Conservation (phyloP, 2,113 vertebrate species). For the Morphnarchus princeps region DNA sequence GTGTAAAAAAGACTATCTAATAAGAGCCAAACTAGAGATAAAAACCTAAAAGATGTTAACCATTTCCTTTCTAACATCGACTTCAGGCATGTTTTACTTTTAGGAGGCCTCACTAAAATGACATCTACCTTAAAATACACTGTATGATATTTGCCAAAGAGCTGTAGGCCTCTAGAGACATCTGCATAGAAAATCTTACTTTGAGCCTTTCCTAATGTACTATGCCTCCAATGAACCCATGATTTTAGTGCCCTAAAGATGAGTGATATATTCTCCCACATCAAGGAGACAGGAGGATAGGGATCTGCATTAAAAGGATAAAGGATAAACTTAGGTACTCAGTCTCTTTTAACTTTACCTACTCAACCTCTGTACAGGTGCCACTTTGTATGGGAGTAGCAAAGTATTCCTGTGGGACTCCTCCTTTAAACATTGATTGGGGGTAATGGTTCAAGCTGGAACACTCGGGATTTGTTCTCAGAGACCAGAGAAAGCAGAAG, state of each 20-base stretch:
- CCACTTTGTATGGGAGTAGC: not conserved
- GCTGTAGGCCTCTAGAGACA: not conserved
- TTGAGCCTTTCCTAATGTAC: not conserved
- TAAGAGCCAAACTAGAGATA: not conserved
- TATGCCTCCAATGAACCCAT: not conserved
- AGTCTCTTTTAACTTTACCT: not conserved
- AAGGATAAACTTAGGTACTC: not conserved
- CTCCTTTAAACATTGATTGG: not conserved
- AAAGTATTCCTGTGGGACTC: not conserved
- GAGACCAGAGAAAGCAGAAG: not conserved
- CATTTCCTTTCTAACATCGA: not conserved
- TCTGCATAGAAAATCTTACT: not conserved
- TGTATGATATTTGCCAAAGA: not conserved
- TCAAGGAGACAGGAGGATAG: not conserved
- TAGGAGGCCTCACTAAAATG: not conserved
- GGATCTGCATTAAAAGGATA: not conserved
- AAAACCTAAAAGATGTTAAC: not conserved
- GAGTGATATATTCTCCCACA: not conserved
- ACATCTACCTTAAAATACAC: not conserved
- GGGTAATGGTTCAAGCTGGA: not conserved
- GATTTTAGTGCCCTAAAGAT: not conserved
- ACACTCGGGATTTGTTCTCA: not conserved
- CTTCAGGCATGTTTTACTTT: not conserved
- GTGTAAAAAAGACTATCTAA: not conserved
- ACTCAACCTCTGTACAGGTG: not conserved